Evolutionary conservation across 2,113 vertebrate species (phyloP), one percentile per base, ranked within the genome.

Genomic region (Limnothrissa miodon): DNA sequence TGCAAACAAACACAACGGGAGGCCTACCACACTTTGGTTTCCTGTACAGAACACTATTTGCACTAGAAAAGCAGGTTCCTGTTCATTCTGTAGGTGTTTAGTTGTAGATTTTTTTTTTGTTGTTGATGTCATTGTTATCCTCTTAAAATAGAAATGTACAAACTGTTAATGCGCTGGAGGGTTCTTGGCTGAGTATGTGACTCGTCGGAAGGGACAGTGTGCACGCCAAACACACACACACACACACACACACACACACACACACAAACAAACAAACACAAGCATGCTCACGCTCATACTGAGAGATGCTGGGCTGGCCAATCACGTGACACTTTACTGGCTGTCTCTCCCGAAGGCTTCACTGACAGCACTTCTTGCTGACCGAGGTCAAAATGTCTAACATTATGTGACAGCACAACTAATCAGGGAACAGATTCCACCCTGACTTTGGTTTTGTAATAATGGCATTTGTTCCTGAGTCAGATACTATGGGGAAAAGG

Each of bases 41-140:
- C 87, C 82, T 90, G 83, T 91, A 92, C 89, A 92, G 84, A 89
- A 87, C 82, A 87, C 81, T 81, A 82, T 45, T 83, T 85, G 80
- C 82, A 85, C 80, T 85, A 91, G 86, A 90, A 90, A 89, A 88
- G 53, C 78, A 83, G 29, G 66, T 74, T 70, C 66, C 66, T 70
- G 51, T 23, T 56, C 1, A 10, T 39, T 74, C n/a, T 33, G 4
- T 70, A 4, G 29, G 62, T 70, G 15, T 70, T 9, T 15, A 19
- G 10, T 29, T 33, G 66, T 74, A 36, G 17, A 23, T 70, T 15
- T 74, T 36, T 17, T 13, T 17, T 33, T 74, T n/a, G n/a, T n/a
- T n/a, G n/a, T n/a, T n/a, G n/a, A n/a, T n/a, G n/a, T n/a, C n/a
- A n/a, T n/a, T n/a, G n/a, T 66, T 85, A 74, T 83, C 83, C 82